These are phyloP conservation scores for Hirtodrosophila trivittata DNA, from an alignment of 2,888 invertebrate genomes.

Conservation along the genomic window DNA sequence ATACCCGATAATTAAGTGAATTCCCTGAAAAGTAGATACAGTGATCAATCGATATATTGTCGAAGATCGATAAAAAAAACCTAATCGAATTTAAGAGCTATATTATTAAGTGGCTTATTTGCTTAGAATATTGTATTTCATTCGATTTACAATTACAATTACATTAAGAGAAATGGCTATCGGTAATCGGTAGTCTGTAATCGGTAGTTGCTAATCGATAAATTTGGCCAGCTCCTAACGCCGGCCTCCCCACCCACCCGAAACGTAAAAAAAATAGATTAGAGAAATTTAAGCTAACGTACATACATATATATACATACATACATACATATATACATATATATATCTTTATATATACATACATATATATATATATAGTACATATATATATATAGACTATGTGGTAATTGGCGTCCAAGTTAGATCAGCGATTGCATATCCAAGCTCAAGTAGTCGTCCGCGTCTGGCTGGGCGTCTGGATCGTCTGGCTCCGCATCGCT, in stretches of 20 bases:
- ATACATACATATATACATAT: conserved; percentile 7
- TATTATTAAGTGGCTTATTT: not conserved
- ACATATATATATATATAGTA: conserved; percentile 16
- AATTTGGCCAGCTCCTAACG: conserved; percentile 18
- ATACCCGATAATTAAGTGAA: too few species aligned
- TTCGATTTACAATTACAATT: conserved; percentile 42
- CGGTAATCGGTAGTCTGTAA: conserved; percentile 19
- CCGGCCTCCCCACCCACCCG: conserved; percentile 36
- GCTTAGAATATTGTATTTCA: conserved; percentile 43
- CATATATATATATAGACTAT: conserved; percentile 14
- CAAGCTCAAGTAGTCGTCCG: conserved; percentile 45
- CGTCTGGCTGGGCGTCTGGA: conserved; percentile 8
- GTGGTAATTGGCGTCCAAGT: conserved; percentile 21
- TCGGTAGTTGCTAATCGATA: conserved; percentile 8
- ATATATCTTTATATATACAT: conserved; percentile 7
- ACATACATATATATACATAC: conserved; percentile 1
- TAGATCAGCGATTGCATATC: conserved; percentile 55
- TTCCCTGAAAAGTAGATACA: too few species aligned
- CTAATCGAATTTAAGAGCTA: too few species aligned
- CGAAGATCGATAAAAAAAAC: too few species aligned
- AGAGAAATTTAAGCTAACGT: not conserved
- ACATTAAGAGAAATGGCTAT: conserved; percentile 24
- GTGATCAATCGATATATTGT: too few species aligned
- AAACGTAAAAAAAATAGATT: conserved; percentile 13
- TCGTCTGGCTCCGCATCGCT: conserved; percentile 50